Base-by-base conservation (phyloP, 35 echinoderm and acorn worm species). In the Strongylocentrotus purpuratus region DNA sequence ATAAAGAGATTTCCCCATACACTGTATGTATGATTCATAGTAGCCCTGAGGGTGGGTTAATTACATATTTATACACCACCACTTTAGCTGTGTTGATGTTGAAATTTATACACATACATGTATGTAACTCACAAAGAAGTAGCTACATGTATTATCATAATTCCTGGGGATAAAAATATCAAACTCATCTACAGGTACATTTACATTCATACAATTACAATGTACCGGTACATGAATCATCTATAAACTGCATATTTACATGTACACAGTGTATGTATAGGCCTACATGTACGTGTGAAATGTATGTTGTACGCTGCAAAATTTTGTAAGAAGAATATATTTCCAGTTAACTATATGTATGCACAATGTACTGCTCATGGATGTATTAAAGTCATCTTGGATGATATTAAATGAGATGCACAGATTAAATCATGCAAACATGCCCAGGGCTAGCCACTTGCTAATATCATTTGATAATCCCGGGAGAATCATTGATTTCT, bases 391-490 rank as follows among this genome's bases (percentile, higher is more conserved):
- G 22, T 78, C 22, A n/a, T 22, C 7, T 22, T 28, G 25, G 15
- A 78, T 78, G 65, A 78, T 78, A 0, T 55, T 5, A 78, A 78
- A 78, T 78, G 65, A 78, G 65, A 78, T 78, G 65, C 8, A n/a
- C 17, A n/a, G 65, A 78, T 78, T 78, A 78, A 78, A 78, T 78
- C 91, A 52, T 92, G 11, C 47, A 48, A 92, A 92, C 52, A 92
- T 48, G 46, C 91, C 91, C 91, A 28, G 52, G 91, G 31, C n/a
- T 41, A 78, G 28, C 65, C 28, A 78, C 65, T 78, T 78, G 65
- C 65, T 78, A 78, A 78, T 28, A 78, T n/a, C 65, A 78, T 78
- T n/a, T n/a, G 65, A 78, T 78, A 25, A 78, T 78, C 65, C 65
- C 65, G 7, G 22, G 20, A n/a, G 65, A 78, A 28, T 78, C 65